Base-by-base conservation (phyloP, 2,113 vertebrate genomes). In the Calidris pugnax region DNA sequence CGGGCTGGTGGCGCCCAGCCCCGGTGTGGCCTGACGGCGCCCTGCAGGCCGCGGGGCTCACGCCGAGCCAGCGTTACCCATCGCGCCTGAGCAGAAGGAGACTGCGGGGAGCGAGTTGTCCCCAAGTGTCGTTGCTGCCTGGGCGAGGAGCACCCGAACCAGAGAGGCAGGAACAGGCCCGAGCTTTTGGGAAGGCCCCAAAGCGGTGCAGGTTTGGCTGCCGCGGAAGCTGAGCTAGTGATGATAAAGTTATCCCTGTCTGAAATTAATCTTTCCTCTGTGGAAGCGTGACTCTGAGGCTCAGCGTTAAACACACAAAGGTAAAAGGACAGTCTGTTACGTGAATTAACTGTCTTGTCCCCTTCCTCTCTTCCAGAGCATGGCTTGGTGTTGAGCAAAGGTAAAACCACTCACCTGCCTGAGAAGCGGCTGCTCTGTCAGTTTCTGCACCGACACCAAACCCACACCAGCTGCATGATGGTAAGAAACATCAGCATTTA, bases 161-260 rank as follows among this genome's bases (percentile, higher is more conserved):
- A 1, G 33, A 12, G 4, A 28, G 53, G 13, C 27, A 19, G 4
- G n/a, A n/a, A 17, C 12, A 14, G 39, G 28, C 12, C 1, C 3
- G 45, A 6, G 4, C 2, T 27, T 7, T 12, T 37, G 28, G 33
- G 33, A 0, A 10, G 35, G 8, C 15, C 16, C 47, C 22, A 22
- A 3, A 3, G 0, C 2, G 14, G 30, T 6, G 10, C 9, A 2
- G 71, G 83, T 47, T 60, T 11, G 30, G 23, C 30, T 35, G 76
- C 50, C 12, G 16, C 19, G 18, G 20, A 45, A 93, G 77, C 88
- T 97, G 97, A 98, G 98, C 97, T 30, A 12, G 90, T 96, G 97
- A 96, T 97, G 97, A 97, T 81, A 48, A n/a, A 77, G 97, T 98
- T 98, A 98, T 98, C 97, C 97, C 97, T 98, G 97, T 95, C 98